Evolutionary conservation across 2,113 vertebrate genomes (phyloP).

Genomic region (Astatotilapia flaviijosephi): DNA sequence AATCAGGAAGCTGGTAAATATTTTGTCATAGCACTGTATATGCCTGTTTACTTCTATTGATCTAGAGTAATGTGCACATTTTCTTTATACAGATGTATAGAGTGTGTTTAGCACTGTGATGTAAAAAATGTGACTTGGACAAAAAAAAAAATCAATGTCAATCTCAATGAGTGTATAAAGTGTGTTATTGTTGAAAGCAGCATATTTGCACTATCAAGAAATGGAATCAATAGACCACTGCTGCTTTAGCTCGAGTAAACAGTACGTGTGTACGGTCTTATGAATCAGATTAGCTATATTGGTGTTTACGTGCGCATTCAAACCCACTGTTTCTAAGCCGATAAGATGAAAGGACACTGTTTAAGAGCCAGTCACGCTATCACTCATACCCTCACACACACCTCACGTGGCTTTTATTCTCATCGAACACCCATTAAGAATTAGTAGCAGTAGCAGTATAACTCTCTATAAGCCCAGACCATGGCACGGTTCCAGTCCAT

Average conservation of each 20-base stretch:
- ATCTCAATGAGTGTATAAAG: constrained; percentile 4
- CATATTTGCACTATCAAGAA: neutral
- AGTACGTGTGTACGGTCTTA: neutral
- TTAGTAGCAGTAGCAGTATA: constrained; percentile 1
- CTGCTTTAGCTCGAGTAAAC: neutral
- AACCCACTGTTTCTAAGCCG: neutral
- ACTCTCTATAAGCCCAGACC: constrained; percentile 6
- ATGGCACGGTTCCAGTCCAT: constrained; percentile 24
- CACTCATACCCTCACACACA: neutral
- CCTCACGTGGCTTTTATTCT: neutral
- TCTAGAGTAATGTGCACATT: neutral
- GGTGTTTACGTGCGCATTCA: neutral
- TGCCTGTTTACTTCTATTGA: neutral
- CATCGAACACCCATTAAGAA: constrained; percentile 9
- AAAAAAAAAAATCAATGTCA: neutral
- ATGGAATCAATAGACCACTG: constrained; percentile 3
- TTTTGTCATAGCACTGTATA: neutral
- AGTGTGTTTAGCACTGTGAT: neutral
- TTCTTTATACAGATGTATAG: neutral
- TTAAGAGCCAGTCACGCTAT: neutral
- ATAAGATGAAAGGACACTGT: neutral
- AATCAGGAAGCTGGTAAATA: neutral
- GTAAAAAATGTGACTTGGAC: neutral
- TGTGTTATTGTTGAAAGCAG: neutral
- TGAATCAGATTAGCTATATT: constrained; percentile 1